Conservation (phyloP, 2,113 vertebrate species). For the Cettia cetti region DNA sequence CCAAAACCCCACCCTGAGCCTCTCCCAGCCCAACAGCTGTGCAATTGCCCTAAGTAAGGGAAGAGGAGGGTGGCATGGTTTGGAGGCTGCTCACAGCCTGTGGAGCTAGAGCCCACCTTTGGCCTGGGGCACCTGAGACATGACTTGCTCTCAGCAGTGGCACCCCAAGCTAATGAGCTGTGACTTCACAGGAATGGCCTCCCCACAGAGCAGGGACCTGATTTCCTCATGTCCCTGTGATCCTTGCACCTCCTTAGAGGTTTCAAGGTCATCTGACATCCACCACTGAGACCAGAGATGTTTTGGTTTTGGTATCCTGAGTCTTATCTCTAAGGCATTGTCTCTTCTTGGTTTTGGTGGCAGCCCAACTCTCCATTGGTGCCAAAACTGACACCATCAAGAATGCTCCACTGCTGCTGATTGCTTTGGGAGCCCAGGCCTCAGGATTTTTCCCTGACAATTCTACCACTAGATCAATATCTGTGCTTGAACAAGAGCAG, state of each 20-base stretch:
- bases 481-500: neutral
- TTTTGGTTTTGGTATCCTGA: neutral
- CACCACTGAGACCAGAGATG: neutral
- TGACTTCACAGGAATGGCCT: neutral
- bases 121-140: neutral
- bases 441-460: neutral
- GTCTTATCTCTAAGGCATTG: neutral
- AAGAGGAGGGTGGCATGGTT: neutral
- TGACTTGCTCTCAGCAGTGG: neutral
- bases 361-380: neutral
- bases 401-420: neutral
- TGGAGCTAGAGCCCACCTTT: neutral
- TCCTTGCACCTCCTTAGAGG: neutral
- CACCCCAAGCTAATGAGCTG: accelerated
- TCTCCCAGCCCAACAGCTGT: neutral
- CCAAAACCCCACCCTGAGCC: neutral
- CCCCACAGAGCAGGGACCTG: accelerated
- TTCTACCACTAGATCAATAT: neutral
- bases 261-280: neutral
- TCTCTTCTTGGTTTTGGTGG: neutral
- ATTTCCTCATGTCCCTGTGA: accelerated
- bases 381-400: neutral
- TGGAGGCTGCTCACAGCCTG: neutral
- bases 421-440: neutral
- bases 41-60: neutral